These are phyloP conservation scores for Sitta carolinensis DNA, from an alignment of 2,797 vertebrate species.

Conservation along the genomic window DNA sequence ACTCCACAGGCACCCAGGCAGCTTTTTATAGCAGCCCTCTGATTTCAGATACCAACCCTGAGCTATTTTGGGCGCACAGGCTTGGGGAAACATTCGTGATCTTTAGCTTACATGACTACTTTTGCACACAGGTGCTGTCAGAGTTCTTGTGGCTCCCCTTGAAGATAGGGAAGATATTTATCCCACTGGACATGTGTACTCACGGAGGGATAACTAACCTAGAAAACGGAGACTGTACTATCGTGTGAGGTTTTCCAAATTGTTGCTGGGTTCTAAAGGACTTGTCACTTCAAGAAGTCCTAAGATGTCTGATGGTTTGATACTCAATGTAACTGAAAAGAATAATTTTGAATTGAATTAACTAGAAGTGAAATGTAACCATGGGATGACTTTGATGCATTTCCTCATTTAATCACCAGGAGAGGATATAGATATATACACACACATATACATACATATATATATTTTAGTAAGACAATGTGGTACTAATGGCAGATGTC, in stretches of 20 bases:
- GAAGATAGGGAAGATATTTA: constrained; percentile 60
- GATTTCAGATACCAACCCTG: constrained; percentile 84
- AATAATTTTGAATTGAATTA: not conserved
- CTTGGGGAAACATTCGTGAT: constrained; percentile 79
- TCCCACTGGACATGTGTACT: not conserved
- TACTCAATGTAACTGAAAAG: not conserved
- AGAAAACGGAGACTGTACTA: not conserved
- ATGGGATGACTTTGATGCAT: not conserved
- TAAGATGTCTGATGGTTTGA: not conserved
- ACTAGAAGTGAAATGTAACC: not conserved
- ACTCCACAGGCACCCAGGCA: constrained; percentile 77
- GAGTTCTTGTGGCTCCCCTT: constrained; percentile 53
- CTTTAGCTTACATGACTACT: constrained; percentile 77
- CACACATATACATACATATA: accelerated
- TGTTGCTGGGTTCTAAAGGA: not conserved
- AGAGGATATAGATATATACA: not conserved
- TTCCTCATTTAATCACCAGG: not conserved
- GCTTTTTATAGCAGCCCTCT: constrained; percentile 92
- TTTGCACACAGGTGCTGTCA: constrained; percentile 69
- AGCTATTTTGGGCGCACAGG: constrained; percentile 83
- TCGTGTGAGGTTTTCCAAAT: not conserved
- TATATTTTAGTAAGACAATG: not conserved
- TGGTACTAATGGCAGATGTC: not conserved
- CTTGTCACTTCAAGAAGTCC: not conserved
- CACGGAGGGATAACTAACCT: not conserved